Evolutionary conservation across 2,113 vertebrate species (phyloP), one percentile per base, ranked within the genome.

Genomic region (Columba livia): DNA sequence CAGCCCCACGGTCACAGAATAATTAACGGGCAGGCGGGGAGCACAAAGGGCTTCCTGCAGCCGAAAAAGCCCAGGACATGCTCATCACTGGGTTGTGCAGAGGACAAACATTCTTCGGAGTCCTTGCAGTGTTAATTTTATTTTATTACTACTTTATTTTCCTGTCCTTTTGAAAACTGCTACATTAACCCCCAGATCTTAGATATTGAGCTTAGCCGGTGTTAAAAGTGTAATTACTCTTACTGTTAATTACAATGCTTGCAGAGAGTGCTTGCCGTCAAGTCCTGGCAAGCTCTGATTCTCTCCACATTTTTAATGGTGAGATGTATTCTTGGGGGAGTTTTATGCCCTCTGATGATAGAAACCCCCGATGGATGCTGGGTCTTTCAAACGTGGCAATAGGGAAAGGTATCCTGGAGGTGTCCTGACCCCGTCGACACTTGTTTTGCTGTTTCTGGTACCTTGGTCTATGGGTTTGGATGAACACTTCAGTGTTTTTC

Each of bases 171-270:
- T 60, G 62, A 85, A 94, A 94, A 75, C 70, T 47, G 89, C 79
- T 70, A 5, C 79, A 80, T 93, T 93, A 95, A 93, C 88, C 85
- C 70, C 71, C 34, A 66, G 74, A 93, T 93, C 85, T 85, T 57
- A 57, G 74, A 38, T 72, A 93, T 18, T 58, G 74, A 90, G 78
- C 79, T 84, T 91, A 77, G 75, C 36, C 0, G 0, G 67, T 93
- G 85, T 90, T 91, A 82, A 90, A 91, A 85, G 93, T 91, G 95
- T 91, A 96, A 90, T 95, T 93, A 54, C 64, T 73, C 51, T 93
- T 73, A 21, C n/a, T 60, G 64, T 56, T 94, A 94, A 93, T 89
- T 83, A 58, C 26, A 60, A 16, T 66, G 79, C 79, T 89, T 85
- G 42, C 81, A 73, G 67, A 60, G 29, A 67, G 42, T 0, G 0